Base-by-base conservation (phyloP, 2,797 vertebrate species). In the Euphonia xanthogaster region DNA sequence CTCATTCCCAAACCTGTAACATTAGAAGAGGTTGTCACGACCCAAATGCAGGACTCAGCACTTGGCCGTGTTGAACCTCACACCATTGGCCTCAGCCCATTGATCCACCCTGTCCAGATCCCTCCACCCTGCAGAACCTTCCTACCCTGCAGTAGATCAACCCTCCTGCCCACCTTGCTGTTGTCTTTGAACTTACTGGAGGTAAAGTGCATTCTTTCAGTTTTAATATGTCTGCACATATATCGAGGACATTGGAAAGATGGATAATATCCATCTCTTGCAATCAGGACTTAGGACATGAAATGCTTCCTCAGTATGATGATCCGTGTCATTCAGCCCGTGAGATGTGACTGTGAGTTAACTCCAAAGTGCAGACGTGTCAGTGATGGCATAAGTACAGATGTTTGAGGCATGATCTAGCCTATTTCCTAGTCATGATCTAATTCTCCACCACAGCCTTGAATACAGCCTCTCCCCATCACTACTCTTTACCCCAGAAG, bases 321-420 rank as follows among this genome's bases (percentile, higher is more conserved):
- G 15, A 47, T 72, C 47, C 10, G 18, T 11, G 17, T 39, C 22
- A 28, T 33, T 47, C 24, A 62, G 25, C 17, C 30, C 44, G 31
- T 42, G 44, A 63, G 22, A 73, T 57, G 16, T 53, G 67, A 53
- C 31, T 4, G 3, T 7, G 19, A 78, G 7, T 51, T 44, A 66
- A 40, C 19, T 75, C 12, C 2, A 4, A 89, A 88, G 30, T 11
- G 47, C 10, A 73, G 48, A 21, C 7, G 16, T 24, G 33, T n/a
- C 86, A 78, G 24, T 17, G 9, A 18, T 35, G 55, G 31, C 0
- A 0, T 14, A 27, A 62, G 10, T 54, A 39, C 14, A 66, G 19
- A 62, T 33, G 10, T 45, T 0, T 91, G 44, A 0, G 0, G 17
- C 27, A 14, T 37, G 28, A 66, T 22, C 31, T 27, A 45, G 8